Evolutionary conservation across 2,113 vertebrate species (phyloP), one percentile per base, ranked within the genome.

Genomic region (Cheilinus undulatus): DNA sequence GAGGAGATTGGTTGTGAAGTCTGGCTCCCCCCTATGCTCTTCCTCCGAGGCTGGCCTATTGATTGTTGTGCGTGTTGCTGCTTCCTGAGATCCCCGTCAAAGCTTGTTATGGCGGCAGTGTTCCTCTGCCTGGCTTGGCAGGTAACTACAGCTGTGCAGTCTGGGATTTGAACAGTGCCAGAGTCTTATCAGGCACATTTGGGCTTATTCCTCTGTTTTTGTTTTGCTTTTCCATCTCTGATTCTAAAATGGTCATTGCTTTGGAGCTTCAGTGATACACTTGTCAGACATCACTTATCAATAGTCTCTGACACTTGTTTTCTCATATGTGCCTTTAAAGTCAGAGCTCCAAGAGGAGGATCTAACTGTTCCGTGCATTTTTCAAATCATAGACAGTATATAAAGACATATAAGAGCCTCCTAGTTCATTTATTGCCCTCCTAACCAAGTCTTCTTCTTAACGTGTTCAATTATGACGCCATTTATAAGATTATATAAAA

Each of bases 1-100:
- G 74, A 82, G 78, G 66, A 87, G 86, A 88, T 86, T 78, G 80
- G 76, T 82, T 80, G 71, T 89, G 88, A 91, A 79, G 84, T 83
- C 66, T 87, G 58, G 46, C 63, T 80, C 80, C 82, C 74, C 86
- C 59, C 71, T 42, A 36, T 73, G 68, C 77, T 66, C 63, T 71
- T 81, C 69, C 75, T 83, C 64, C 9, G 45, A 83, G 77, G 79
- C 62, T 62, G 74, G 78, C 74, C 80, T 86, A 86, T 87, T 85
- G 87, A 88, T 89, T 86, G 84, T 82, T 85, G 81, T 78, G 75
- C 64, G 71, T 76, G 69, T 71, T 80, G 74, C 74, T 77, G 80
- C 82, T 86, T 89, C 78, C 80, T 80, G 66, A 85, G 80, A 83
- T 89, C 74, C 63, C 74, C 53, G 54, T 84, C 82, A 86, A 83